These are phyloP conservation scores for Sesamia inferens DNA, from an alignment of 2,888 invertebrate genomes.

Conservation along the genomic window DNA sequence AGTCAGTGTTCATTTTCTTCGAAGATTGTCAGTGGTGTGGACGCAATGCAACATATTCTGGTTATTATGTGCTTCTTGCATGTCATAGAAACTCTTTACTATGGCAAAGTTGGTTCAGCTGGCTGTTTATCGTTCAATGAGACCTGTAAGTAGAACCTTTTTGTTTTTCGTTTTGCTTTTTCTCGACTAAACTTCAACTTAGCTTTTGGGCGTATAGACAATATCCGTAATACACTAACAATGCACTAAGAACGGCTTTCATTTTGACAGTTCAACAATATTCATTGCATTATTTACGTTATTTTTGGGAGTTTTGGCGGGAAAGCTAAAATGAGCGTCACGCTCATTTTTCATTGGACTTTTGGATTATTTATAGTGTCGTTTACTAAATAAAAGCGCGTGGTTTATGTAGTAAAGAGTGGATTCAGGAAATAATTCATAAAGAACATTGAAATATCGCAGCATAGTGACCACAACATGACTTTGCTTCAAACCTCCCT, in stretches of 20 bases:
- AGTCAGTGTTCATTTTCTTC: conserved; percentile 38
- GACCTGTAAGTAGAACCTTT: conserved; percentile 78
- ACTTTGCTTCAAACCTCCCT: no score
- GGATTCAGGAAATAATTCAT: no score
- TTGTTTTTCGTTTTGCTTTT: background rate
- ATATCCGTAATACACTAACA: background rate
- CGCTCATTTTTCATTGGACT: no score
- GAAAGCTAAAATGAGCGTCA: no score
- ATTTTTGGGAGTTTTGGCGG: no score
- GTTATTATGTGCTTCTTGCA: conserved; percentile 65
- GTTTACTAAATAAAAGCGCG: no score
- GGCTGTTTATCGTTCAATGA: conserved; percentile 79
- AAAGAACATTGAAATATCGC: no score
- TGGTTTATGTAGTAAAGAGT: no score
- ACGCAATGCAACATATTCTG: conserved; percentile 60
- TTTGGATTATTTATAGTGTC: no score
- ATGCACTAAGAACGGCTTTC: background rate
- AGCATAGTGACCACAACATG: no score
- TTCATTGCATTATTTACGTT: background rate
- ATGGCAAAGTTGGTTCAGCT: conserved; percentile 72
- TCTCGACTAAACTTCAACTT: background rate
- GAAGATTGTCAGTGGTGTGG: conserved; percentile 23
- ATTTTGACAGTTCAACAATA: background rate
- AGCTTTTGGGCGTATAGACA: background rate
- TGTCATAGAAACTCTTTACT: conserved; percentile 71